Evolutionary conservation across 2,888 invertebrate species (phyloP).

Genomic region (Microplitis deprimator): DNA sequence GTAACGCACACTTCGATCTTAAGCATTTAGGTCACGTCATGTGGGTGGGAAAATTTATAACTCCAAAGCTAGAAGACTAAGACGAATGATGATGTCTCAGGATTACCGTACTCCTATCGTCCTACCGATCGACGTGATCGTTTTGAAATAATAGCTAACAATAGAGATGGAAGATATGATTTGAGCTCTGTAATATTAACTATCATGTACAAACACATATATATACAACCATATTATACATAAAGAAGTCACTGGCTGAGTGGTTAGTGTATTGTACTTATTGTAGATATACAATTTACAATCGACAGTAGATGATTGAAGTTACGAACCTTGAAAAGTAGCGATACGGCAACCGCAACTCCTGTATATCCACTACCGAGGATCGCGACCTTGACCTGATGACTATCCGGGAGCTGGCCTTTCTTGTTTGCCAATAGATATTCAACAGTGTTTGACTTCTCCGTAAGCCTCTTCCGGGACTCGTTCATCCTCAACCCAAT

Average conservation of each 20-base stretch:
- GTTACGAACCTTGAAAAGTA: slow-evolving; percentile 63
- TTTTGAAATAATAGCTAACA: slow-evolving; percentile 19
- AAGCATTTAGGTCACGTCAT: not conserved
- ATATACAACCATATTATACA: not conserved
- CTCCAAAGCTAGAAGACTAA: not conserved
- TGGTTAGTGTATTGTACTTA: not conserved
- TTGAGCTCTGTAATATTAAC: slow-evolving; percentile 20
- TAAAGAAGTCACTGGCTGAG: slow-evolving; percentile 26
- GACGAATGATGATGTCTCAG: slow-evolving; percentile 16
- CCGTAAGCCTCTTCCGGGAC: slow-evolving; percentile 36
- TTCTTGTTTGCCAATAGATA: slow-evolving; percentile 59
- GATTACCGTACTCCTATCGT: slow-evolving; percentile 12
- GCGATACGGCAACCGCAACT: slow-evolving; percentile 60
- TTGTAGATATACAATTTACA: slow-evolving; percentile 4
- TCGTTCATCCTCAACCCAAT: slow-evolving; percentile 36
- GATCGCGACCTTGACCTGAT: slow-evolving; percentile 63
- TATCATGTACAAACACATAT: not conserved
- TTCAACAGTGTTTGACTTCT: slow-evolving; percentile 55
- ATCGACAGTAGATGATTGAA: slow-evolving; percentile 33
- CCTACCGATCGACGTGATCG: slow-evolving; percentile 22
- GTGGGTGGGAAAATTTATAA: slow-evolving; percentile 19
- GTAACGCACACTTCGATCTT: not conserved
- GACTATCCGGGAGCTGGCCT: slow-evolving; percentile 55
- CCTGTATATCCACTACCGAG: slow-evolving; percentile 62
- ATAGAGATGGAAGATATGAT: slow-evolving; percentile 26